Base-by-base conservation (phyloP, 2,888 invertebrate species). In the Cryptus armator region DNA sequence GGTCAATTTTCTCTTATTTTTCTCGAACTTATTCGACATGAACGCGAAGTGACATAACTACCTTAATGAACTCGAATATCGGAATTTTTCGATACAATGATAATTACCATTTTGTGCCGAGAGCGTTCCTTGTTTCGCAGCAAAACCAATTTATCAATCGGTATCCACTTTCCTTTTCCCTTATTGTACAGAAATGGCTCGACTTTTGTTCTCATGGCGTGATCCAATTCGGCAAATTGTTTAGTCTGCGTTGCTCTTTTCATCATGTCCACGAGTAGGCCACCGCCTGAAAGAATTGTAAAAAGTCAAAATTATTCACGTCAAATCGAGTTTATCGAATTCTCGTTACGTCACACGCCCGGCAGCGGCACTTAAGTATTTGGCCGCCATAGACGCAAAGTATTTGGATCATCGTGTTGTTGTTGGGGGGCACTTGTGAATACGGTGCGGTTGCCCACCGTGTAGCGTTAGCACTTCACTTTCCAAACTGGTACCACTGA, bases 121-220 rank as follows among this genome's bases (percentile, higher is more conserved):
- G 97, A 95, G 59, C 98, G 95, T 89, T 98, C 98, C 92, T 97
- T 97, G 93, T 98, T 99, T 87, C 99, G 95, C 76, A 97, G 94
- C 77, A 98, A 95, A 3, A 99, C 98, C 78, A 99, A 94, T 91
- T 98, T 97, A 0, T 97, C 96, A 89, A 99, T 97, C 0, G 98
- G 98, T 90, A 99, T 97, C 94, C 98, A 97, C 81, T 97, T 97
- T 0, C 99, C 99, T 89, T 96, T 96, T 3, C 99, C 99, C 91
- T 97, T 97, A 93, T 99, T 98, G 94, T 99, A 99, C 29, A 99
- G 94, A 93, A 98, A 99, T 0, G 98, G 98, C 90, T 97, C 97
- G 14, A 99, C 98, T 93, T 98, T 98, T 0, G 97, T 97, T 93
- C 97, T 97, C 80, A 99, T 98, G 0, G 98, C 97, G 93, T 98